Conservation (phyloP, 2,888 invertebrate species). For the Eilema griseolum region DNA sequence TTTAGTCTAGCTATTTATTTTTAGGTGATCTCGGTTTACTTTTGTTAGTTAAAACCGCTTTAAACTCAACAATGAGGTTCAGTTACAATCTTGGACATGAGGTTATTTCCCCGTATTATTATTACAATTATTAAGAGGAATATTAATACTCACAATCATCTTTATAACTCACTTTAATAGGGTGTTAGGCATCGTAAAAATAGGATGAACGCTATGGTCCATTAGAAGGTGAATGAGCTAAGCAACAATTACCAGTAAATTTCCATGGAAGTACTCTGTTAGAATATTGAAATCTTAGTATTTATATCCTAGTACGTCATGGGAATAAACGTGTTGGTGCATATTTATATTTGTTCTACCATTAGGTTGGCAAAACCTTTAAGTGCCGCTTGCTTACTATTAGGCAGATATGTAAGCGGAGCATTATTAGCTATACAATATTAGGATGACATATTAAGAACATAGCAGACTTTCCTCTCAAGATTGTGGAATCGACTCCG, state of each 20-base stretch:
- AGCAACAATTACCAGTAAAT: constrained; percentile 1
- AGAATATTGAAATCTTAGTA: background rate
- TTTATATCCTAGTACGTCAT: background rate
- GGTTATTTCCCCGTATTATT: background rate
- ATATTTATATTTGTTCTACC: background rate
- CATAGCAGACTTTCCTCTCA: too few relatives aligned
- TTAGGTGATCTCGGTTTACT: background rate
- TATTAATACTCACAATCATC: background rate
- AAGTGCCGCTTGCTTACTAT: background rate
- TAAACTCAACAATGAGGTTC: background rate
- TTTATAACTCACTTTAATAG: background rate
- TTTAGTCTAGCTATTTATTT: too few relatives aligned
- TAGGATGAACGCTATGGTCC: background rate
- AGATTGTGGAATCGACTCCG: too few relatives aligned
- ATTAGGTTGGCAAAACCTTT: background rate
- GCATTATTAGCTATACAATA: too few relatives aligned
- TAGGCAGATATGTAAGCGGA: background rate
- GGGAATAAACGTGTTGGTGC: background rate
- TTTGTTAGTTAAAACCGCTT: background rate
- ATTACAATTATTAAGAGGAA: background rate
- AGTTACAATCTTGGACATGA: background rate
- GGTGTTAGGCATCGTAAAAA: background rate
- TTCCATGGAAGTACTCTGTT: background rate
- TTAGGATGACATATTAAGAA: too few relatives aligned
- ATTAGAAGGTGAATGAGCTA: constrained; percentile 6